Conservation (phyloP, 2,888 invertebrate species). For the Epirrita christyi region DNA sequence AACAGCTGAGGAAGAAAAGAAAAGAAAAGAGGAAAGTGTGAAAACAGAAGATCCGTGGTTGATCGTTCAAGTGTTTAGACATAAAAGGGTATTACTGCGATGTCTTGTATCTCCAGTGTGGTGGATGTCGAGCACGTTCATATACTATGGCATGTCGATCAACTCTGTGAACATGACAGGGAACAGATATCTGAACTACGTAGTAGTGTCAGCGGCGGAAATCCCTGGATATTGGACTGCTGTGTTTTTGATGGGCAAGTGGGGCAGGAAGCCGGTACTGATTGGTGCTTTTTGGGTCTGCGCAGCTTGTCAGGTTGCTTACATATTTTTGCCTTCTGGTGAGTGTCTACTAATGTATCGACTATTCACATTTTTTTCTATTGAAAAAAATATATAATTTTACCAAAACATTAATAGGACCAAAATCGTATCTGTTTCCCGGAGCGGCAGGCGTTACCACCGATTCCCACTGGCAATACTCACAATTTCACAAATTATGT, state of each 20-base stretch:
- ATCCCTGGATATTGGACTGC: slow-evolving; percentile 88
- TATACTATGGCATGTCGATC: slow-evolving; percentile 88
- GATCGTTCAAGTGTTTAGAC: slow-evolving; percentile 53
- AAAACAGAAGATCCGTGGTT: slow-evolving; percentile 54
- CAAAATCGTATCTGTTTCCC: too few relatives aligned
- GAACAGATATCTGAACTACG: slow-evolving; percentile 87
- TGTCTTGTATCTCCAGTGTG: slow-evolving; percentile 74
- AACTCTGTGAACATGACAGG: slow-evolving; percentile 87
- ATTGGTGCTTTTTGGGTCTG: slow-evolving; percentile 84
- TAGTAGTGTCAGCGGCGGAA: slow-evolving; percentile 85
- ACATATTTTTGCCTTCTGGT: slow-evolving; percentile 82
- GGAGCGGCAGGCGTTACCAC: too few relatives aligned
- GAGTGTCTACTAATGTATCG: slow-evolving; percentile 34
- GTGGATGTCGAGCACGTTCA: slow-evolving; percentile 87
- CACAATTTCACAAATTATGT: too few relatives aligned
- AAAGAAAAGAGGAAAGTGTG: slow-evolving; percentile 24
- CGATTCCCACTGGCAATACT: too few relatives aligned
- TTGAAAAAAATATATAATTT: too few relatives aligned
- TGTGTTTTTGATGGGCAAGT: slow-evolving; percentile 82
- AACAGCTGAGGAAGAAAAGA: slow-evolving; percentile 51
- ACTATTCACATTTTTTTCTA: too few relatives aligned
- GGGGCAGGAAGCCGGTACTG: slow-evolving; percentile 86
- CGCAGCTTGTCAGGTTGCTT: slow-evolving; percentile 82
- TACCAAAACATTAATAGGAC: too few relatives aligned
- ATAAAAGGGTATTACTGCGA: slow-evolving; percentile 52